Evolutionary conservation across 2,888 invertebrate species (phyloP).

Genomic region (Drosophila fungiperda): DNA sequence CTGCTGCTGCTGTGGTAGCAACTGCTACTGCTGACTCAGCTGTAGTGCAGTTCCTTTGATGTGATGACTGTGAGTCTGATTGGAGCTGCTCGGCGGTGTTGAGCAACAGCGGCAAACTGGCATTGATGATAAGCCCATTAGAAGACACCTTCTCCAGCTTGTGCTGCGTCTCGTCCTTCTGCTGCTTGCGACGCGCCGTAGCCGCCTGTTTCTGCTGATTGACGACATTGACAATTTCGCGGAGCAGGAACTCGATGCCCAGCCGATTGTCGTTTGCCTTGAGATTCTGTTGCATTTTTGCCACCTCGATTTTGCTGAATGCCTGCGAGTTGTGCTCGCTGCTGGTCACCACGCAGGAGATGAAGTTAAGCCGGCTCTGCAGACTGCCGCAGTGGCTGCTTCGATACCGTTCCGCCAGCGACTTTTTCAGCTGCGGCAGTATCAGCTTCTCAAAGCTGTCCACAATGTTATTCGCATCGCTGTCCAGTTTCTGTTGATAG

Average conservation of each 20-base stretch:
- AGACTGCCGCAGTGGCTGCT: slow-evolving; percentile 65
- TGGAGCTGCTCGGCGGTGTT: slow-evolving; percentile 56
- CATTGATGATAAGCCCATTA: slow-evolving; percentile 44
- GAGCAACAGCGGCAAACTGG: slow-evolving; percentile 3
- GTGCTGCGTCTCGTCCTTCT: slow-evolving; percentile 18
- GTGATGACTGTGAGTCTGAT: slow-evolving; percentile 39
- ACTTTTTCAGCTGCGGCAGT: slow-evolving; percentile 72
- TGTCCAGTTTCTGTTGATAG: slow-evolving; percentile 57
- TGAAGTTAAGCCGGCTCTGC: slow-evolving; percentile 75
- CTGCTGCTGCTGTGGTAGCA: background rate
- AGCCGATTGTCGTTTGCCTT: slow-evolving; percentile 74
- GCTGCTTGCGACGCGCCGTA: slow-evolving; percentile 33
- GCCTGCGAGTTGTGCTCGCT: slow-evolving; percentile 69
- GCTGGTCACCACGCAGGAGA: slow-evolving; percentile 80
- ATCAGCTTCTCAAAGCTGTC: slow-evolving; percentile 82
- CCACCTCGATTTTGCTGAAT: slow-evolving; percentile 75
- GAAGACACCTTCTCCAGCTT: slow-evolving; percentile 20
- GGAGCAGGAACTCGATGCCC: slow-evolving; percentile 81
- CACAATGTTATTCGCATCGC: slow-evolving; percentile 78
- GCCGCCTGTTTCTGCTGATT: slow-evolving; percentile 63
- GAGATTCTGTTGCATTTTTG: slow-evolving; percentile 80
- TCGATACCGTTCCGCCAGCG: slow-evolving; percentile 71
- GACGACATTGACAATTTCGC: slow-evolving; percentile 80
- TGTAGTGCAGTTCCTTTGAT: slow-evolving; percentile 28
- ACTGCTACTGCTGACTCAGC: slow-evolving; percentile 25